These are phyloP conservation scores for Salmo trutta DNA, from an alignment of 2,797 vertebrate genomes.

Conservation along the genomic window DNA sequence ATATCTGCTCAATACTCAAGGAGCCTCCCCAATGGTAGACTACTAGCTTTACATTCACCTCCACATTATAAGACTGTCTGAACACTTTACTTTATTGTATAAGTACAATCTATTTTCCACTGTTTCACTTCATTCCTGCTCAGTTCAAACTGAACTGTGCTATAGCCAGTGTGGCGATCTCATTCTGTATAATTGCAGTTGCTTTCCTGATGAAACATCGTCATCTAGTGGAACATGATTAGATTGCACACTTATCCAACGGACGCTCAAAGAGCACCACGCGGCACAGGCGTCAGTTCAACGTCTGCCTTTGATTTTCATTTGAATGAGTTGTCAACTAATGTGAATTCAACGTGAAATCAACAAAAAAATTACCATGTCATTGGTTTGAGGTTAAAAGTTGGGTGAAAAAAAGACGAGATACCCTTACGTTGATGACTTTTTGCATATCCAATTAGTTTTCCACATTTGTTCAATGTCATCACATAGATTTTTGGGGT, in stretches of 20 bases:
- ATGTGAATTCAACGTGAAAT: background rate
- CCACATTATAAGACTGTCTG: background rate
- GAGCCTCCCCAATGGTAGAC: background rate
- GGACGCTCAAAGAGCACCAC: background rate
- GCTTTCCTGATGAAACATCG: slow-evolving; percentile 20
- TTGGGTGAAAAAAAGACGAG: too few relatives aligned
- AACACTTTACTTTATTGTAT: background rate
- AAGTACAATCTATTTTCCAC: background rate
- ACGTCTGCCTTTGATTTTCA: too few relatives aligned
- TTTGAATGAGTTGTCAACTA: too few relatives aligned
- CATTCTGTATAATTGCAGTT: background rate
- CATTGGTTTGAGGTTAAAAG: too few relatives aligned
- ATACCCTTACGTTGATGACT: too few relatives aligned
- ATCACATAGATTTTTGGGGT: too few relatives aligned
- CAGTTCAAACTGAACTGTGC: background rate
- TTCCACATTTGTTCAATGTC: too few relatives aligned
- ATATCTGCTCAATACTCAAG: slow-evolving; percentile 8
- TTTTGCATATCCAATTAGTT: too few relatives aligned
- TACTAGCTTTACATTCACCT: background rate
- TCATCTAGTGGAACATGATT: slow-evolving; percentile 60
- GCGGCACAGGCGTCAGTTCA: too few relatives aligned
- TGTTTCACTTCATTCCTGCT: slow-evolving; percentile 5
- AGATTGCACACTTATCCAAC: background rate
- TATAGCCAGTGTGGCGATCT: background rate
- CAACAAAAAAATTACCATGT: too few relatives aligned